phyloP scores from a whole-genome alignment of 2,113 vertebrate genomes.

The Zosterops pallidus region DNA sequence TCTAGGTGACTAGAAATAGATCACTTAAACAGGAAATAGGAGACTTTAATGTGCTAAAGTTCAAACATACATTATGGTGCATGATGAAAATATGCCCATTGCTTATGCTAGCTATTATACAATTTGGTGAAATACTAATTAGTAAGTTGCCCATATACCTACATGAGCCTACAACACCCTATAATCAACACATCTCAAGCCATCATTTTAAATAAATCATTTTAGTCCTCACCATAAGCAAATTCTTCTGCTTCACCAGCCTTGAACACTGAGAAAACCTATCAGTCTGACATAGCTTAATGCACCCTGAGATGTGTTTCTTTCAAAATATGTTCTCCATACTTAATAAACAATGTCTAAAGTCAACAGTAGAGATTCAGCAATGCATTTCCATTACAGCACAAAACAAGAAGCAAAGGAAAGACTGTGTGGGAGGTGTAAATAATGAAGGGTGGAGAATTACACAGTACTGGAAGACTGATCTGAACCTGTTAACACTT shows the following conservation, averaged over 20 bases:
- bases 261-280: background rate
- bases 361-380: background rate
- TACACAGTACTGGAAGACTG: background rate
- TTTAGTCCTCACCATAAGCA: background rate
- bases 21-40: background rate
- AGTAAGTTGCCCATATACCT: background rate
- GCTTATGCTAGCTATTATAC: background rate
- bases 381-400: slow-evolving; percentile 4
- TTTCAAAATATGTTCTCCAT: slow-evolving; percentile 18
- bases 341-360: slow-evolving; percentile 6
- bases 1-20: background rate
- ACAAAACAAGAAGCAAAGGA: slow-evolving; percentile 10
- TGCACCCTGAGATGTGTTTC: background rate
- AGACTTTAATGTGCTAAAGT: background rate
- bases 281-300: slow-evolving; percentile 13
- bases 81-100: background rate
- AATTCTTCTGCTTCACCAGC: slow-evolving; percentile 10
- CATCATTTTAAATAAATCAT: background rate
- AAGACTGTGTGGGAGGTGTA: slow-evolving; percentile 36
- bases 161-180: background rate
- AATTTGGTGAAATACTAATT: background rate
- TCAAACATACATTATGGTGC: background rate
- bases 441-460: background rate
- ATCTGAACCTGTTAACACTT: background rate
- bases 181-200: slow-evolving; percentile 19